Evolutionary conservation across 2,888 invertebrate genomes (phyloP), one percentile per base, ranked within the genome.

Genomic region (Tubulanus polymorphus): DNA sequence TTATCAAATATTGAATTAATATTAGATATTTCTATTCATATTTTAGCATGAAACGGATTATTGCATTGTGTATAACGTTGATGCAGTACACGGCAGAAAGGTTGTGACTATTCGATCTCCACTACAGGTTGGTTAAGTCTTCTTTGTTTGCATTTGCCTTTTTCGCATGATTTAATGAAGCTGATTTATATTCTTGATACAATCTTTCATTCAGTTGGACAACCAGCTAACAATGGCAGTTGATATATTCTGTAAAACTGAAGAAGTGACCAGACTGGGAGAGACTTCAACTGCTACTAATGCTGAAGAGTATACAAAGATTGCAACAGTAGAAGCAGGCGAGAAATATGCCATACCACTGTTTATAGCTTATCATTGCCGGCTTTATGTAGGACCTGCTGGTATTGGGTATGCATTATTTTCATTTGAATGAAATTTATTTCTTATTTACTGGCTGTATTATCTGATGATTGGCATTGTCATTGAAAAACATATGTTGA

Each of bases 311-410:
- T 87, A 86, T 56, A 85, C 88, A 81, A 81, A 87, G 51, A 82
- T 91, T 50, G 84, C 86, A 0, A 86, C 88, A 26, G 80, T 91
- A 23, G 87, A 88, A 54, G 87, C 90, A 0, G 86, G 87, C 63
- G 87, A 88, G 67, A 84, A 84, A 0, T 90, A 86, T 74, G 86
- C 87, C 66, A 85, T 91, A 27, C 91, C 91, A 1, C 80, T 91
- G 41, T 86, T 86, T 69, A 85, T 90, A 51, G 90, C 90, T 1
- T 90, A 90, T 70, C 89, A 91, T 71, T 89, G 89, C 78, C 86
- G 87, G 63, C 80, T 91, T 53, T 87, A 86, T 74, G 78, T 90
- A 37, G 83, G 87, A 70, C 90, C 90, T 3, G 85, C 87, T 3
- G 86, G 88, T 69, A 84, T 85, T 47, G 87, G 86, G 88, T 89